Conservation (phyloP, 2,797 vertebrate species). For the Sebastes steindachneri region DNA sequence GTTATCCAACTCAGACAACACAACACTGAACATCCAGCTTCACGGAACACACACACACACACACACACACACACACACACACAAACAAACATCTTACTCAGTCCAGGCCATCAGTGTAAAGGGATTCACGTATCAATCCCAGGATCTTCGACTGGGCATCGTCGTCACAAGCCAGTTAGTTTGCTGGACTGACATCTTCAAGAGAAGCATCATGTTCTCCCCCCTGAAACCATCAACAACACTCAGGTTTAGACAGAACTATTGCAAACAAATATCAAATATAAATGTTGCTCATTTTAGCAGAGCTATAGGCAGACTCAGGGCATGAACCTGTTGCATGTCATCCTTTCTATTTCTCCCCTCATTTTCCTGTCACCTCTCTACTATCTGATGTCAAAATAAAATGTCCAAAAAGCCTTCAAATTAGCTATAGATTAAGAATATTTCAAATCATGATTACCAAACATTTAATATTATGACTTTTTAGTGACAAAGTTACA, state of each 20-base stretch:
- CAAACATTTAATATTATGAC: background rate
- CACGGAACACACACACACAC: background rate
- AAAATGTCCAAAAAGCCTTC: background rate
- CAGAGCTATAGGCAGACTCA: background rate
- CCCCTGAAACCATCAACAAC: constrained; percentile 79
- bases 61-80: too few relatives aligned
- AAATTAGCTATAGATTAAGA: background rate
- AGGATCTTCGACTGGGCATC: constrained; percentile 85
- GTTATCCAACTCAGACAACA: background rate
- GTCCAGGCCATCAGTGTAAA: constrained; percentile 92
- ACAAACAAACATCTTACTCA: constrained; percentile 80
- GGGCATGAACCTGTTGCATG: constrained; percentile 7
- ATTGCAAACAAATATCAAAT: background rate
- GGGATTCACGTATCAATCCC: constrained; percentile 84
- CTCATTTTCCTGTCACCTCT: background rate
- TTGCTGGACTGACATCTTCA: constrained; percentile 80
- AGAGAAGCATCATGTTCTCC: constrained; percentile 75
- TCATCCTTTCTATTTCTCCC: background rate
- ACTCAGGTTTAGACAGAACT: background rate
- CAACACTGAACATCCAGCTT: background rate
- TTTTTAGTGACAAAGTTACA: background rate
- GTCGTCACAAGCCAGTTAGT: constrained; percentile 81
- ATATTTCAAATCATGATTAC: background rate
- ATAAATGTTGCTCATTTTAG: background rate
- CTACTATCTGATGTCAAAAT: background rate